Conservation (phyloP, 2,113 vertebrate genomes). For the Mesembrinibis cayennensis region DNA sequence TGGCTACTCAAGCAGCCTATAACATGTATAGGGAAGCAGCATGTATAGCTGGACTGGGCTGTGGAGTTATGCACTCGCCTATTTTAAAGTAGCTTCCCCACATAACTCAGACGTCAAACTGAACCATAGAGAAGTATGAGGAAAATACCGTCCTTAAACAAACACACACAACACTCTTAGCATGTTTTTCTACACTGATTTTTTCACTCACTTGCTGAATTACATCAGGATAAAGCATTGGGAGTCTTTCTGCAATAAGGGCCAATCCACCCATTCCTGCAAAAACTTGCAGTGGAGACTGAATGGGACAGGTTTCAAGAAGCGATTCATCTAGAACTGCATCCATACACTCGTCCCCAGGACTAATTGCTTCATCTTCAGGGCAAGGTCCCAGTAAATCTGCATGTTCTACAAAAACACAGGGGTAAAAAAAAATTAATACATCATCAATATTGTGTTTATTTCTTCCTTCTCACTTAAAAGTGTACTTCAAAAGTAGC, state of each 20-base stretch:
- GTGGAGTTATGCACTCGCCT: neutral
- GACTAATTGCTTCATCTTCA: conserved; percentile 90
- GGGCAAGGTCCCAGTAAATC: conserved; percentile 89
- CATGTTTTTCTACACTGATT: neutral
- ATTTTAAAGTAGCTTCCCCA: neutral
- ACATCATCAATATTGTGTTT: neutral
- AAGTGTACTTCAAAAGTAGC: neutral
- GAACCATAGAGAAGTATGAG: neutral
- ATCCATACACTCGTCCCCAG: conserved; percentile 90
- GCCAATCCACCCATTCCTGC: conserved; percentile 97
- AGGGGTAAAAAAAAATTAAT: neutral
- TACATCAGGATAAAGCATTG: conserved; percentile 98
- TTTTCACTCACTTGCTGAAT: conserved; percentile 91
- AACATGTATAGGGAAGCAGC: neutral
- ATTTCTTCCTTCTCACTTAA: neutral
- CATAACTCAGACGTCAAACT: neutral
- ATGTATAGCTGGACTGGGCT: fast-evolving
- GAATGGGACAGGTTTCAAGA: conserved; percentile 93
- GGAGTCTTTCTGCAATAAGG: conserved; percentile 94
- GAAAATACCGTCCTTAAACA: neutral
- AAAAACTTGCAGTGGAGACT: conserved; percentile 97
- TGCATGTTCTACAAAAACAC: conserved; percentile 81
- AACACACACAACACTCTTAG: neutral
- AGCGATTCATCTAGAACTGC: conserved; percentile 89
- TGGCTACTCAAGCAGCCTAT: neutral